These are phyloP conservation scores for Aspidiotus destructor DNA, from an alignment of 2,888 invertebrate species.

Conservation along the genomic window DNA sequence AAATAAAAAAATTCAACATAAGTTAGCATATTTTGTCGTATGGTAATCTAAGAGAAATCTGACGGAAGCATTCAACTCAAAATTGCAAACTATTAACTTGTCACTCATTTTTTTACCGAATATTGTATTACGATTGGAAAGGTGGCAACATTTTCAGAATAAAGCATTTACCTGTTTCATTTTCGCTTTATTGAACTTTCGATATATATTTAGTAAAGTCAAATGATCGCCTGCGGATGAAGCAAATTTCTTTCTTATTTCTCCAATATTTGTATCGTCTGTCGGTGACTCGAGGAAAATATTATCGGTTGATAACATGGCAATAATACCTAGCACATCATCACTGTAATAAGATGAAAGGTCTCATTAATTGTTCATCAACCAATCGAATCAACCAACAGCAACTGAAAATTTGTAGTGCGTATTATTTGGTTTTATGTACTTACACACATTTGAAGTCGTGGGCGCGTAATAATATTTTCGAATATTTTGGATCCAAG, in stretches of 20 bases:
- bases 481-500: conserved; percentile 79
- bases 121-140: not conserved
- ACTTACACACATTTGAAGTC: conserved; percentile 65
- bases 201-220: conserved; percentile 78
- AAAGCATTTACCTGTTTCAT: conserved; percentile 16
- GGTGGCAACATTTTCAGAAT: not conserved
- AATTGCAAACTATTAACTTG: no score
- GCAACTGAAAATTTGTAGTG: not conserved
- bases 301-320: conserved; percentile 79
- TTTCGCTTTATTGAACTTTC: conserved; percentile 53
- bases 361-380: not conserved
- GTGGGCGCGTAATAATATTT: conserved; percentile 65
- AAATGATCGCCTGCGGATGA: conserved; percentile 86
- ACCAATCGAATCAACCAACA: not conserved
- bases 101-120: no score
- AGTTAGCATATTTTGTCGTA: not conserved
- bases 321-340: conserved; percentile 68
- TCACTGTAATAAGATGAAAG: conserved; percentile 46
- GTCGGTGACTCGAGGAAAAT: conserved; percentile 61
- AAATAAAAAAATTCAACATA: conserved; percentile 36
- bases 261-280: conserved; percentile 54
- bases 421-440: not conserved
- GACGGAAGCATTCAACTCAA: no score
- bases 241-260: conserved; percentile 60
- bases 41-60: no score